phyloP scores from a whole-genome alignment of 2,888 invertebrate species.

The Sipha maydis region DNA sequence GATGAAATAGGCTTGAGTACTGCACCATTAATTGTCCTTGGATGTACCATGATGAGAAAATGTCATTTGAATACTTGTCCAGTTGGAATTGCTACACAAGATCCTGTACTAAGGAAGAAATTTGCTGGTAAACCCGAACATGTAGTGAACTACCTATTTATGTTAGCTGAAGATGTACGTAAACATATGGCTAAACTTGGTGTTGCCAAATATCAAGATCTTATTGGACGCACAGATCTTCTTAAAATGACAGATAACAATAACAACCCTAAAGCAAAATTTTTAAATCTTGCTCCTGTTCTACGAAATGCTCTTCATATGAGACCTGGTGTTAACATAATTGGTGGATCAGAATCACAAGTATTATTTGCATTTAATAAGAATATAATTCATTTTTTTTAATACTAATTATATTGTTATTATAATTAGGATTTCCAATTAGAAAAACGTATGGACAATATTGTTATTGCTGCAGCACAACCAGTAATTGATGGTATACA shows the following conservation, averaged over 20 bases:
- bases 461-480: constrained; percentile 78
- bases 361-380: constrained; percentile 66
- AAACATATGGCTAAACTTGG: constrained; percentile 91
- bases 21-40: constrained; percentile 95
- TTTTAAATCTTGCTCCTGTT: constrained; percentile 85
- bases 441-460: constrained; percentile 84
- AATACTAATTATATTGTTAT: constrained; percentile 35
- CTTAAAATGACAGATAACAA: constrained; percentile 79
- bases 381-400: not conserved
- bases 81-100: constrained; percentile 98
- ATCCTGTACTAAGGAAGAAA: constrained; percentile 92
- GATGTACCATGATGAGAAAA: constrained; percentile 99
- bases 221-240: constrained; percentile 91
- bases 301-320: constrained; percentile 89
- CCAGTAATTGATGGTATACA: constrained; percentile 80
- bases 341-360: constrained; percentile 87
- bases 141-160: constrained; percentile 96
- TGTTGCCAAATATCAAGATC: constrained; percentile 85
- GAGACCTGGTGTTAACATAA: constrained; percentile 88
- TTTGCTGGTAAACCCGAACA: constrained; percentile 98
- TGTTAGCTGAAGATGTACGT: constrained; percentile 97
- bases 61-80: constrained; percentile 99
- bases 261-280: constrained; percentile 81
- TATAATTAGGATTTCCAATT: constrained; percentile 81
- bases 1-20: constrained; percentile 99